Evolutionary conservation across 2,797 vertebrate species (phyloP), one percentile per base, ranked within the genome.

Genomic region (Gouania willdenowi): DNA sequence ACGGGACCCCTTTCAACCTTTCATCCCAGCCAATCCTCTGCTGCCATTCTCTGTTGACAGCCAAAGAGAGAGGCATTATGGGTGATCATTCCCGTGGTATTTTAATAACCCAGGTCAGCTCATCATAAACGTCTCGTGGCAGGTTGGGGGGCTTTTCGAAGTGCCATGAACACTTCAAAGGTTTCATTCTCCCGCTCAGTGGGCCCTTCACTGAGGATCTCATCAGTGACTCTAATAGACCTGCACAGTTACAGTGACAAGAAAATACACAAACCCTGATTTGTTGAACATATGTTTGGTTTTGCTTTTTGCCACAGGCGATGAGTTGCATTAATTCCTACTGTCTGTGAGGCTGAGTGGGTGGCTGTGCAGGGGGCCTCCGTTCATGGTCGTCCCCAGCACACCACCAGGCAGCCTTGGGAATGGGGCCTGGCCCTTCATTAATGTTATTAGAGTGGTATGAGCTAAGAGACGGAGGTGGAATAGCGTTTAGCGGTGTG

Each of bases 261-360:
- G 66, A 83, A 82, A 83, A 85, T 84, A 90, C 78, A 88, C 77
- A 89, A 88, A 79, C 81, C 75, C 74, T 83, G 81, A 89, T 89
- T 88, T 87, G 84, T 79, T 86, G 79, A 90, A 88, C 84, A 90
- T 84, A 85, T 91, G 81, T 90, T 90, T 90, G 71, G 62, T 89
- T n/a, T 81, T 84, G 29, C 84, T 88, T 87, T 87, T 72, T 81
- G 84, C 85, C 50, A 85, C 56, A 66, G 87, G 90, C 85, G 60
- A 65, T 84, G 87, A 90, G 88, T 89, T 88, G 82, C 79, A 87
- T 88, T 90, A 87, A 73, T 84, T 77, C 76, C 47, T 27, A 65
- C 66, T 74, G 71, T 77, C 80, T 78, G 64, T 53, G 66, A 84
- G 87, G 81, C 65, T 69, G 87, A 78, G 71, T 85, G 77, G 49